phyloP scores from a whole-genome alignment of 2,888 invertebrate genomes.

The Leucania comma region DNA sequence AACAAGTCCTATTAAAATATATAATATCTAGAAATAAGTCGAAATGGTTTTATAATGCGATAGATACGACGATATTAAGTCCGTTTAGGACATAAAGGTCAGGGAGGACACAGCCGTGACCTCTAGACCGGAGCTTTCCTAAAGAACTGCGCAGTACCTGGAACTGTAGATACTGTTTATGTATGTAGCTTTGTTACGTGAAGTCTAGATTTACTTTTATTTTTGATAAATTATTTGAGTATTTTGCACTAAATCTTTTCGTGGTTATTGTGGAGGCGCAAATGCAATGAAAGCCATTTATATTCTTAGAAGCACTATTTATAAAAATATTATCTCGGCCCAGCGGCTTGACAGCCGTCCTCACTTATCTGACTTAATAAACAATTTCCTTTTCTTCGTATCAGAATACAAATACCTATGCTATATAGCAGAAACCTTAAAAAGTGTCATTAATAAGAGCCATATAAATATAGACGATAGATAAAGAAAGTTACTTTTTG shows the following conservation, averaged over 20 bases:
- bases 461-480: no score
- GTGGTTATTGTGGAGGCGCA: no score
- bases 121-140: constrained; percentile 61
- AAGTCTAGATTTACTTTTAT: constrained; percentile 9
- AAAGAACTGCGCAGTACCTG: constrained; percentile 58
- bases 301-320: no score
- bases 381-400: no score
- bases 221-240: not conserved
- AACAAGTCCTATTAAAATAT: not conserved
- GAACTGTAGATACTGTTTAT: constrained; percentile 35
- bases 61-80: constrained; percentile 48
- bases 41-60: constrained; percentile 45
- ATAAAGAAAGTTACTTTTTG: not conserved
- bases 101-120: constrained; percentile 59
- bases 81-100: constrained; percentile 52
- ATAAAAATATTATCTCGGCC: no score
- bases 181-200: constrained; percentile 6
- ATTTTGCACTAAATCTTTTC: not conserved
- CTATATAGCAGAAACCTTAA: no score
- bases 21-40: not conserved
- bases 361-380: no score
- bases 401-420: no score
- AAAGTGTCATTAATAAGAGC: no score
- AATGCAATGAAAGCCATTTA: no score
- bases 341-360: no score